Evolutionary conservation across 1,140 invertebrate genomes (phyloP).

Genomic region (Nixonia krombeini): DNA sequence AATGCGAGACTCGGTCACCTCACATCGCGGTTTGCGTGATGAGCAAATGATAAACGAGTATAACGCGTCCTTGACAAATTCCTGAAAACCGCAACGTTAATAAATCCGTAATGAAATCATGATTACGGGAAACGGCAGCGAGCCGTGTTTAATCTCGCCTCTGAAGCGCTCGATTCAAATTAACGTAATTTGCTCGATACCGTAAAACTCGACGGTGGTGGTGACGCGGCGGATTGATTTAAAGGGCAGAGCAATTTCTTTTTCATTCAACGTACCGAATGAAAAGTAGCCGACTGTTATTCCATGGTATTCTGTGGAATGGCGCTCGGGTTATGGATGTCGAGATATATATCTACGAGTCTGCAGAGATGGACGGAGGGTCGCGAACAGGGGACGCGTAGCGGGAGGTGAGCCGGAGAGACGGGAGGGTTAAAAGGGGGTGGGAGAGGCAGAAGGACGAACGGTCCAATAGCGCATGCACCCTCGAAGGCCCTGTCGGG

Average conservation of each 20-base stretch:
- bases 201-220: conserved; percentile 18
- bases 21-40: too few relatives aligned
- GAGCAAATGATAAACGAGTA: too few relatives aligned
- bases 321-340: conserved; percentile 21
- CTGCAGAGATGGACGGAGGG: conserved; percentile 4
- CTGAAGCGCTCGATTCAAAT: conserved; percentile 31
- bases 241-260: conserved; percentile 25
- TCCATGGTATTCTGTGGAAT: conserved; percentile 17
- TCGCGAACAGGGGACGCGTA: background rate
- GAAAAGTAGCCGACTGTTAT: conserved; percentile 33
- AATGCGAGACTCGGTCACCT: too few relatives aligned
- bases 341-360: conserved; percentile 30
- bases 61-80: too few relatives aligned
- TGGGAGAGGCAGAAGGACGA: background rate
- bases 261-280: conserved; percentile 19
- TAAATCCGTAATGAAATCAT: too few relatives aligned
- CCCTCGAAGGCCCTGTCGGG: conserved; percentile 40
- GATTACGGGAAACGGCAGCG: too few relatives aligned
- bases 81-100: too few relatives aligned
- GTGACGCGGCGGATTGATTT: conserved; percentile 20
- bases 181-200: conserved; percentile 30
- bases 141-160: too few relatives aligned
- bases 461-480: conserved; percentile 42
- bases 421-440: background rate
- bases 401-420: background rate